These are phyloP conservation scores for Entomobrya multifasciata DNA, from an alignment of 2,888 invertebrate species.

Conservation along the genomic window DNA sequence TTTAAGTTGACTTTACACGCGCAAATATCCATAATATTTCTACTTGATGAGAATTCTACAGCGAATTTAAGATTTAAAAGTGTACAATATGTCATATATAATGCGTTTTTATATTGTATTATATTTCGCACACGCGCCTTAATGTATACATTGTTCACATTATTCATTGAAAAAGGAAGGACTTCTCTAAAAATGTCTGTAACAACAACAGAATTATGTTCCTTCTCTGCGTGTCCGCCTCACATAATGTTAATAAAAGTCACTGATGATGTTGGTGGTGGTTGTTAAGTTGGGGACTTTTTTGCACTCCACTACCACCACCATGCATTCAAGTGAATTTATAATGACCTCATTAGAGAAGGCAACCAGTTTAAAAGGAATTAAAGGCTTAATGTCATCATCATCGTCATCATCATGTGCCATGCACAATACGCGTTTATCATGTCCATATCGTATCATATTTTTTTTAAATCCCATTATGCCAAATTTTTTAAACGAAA, in stretches of 20 bases:
- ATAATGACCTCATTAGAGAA: constrained; percentile 64
- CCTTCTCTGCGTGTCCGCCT: constrained; percentile 39
- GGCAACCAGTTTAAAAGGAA: constrained; percentile 67
- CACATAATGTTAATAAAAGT: too few species aligned
- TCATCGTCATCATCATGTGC: constrained; percentile 1
- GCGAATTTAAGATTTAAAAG: neutral
- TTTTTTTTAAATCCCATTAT: constrained; percentile 3
- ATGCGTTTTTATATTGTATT: constrained; percentile 21
- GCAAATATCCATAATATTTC: neutral
- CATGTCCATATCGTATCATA: neutral
- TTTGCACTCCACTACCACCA: neutral
- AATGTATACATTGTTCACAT: constrained; percentile 36
- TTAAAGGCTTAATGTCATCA: constrained; percentile 60
- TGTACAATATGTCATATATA: neutral
- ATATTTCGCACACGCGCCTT: constrained; percentile 15
- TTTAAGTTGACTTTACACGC: constrained; percentile 18
- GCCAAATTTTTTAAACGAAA: constrained; percentile 16
- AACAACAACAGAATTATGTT: constrained; percentile 13
- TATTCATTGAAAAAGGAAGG: constrained; percentile 33
- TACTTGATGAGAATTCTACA: too few species aligned
- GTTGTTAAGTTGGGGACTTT: neutral
- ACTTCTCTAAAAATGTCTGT: neutral
- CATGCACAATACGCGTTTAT: neutral
- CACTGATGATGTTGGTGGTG: too few species aligned
- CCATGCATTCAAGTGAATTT: constrained; percentile 37